Base-by-base conservation (phyloP, 2,113 vertebrate genomes). In the Fulica atra region DNA sequence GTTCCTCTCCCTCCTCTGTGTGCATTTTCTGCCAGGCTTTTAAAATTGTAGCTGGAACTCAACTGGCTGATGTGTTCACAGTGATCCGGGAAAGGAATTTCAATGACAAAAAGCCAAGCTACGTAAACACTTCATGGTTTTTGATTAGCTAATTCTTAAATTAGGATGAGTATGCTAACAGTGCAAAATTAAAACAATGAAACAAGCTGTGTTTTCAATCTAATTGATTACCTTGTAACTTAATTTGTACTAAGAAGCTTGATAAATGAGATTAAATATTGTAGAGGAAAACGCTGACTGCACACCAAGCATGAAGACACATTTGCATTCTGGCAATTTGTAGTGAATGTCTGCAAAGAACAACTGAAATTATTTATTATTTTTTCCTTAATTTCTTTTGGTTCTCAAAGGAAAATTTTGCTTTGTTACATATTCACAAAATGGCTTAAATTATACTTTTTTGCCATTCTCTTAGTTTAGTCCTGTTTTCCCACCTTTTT, bases 161-260 rank as follows among this genome's bases (percentile, higher is more conserved):
- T 96, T 88, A 84, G 54, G 46, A 72, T 72, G 74, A 71, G 92
- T 95, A 90, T 95, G 91, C 93, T 96, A 94, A 91, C 56, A 66
- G 74, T 85, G 81, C 79, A 91, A 90, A 96, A 95, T 89, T 87
- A 59, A 95, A 95, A 95, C 96, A 96, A 95, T 95, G 95, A 88
- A 93, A 91, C 95, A 94, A 96, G 94, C 86, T 93, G 92, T 83
- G 56, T 63, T 95, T 96, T 86, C 79, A 88, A 64, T 94, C 88
- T 93, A 89, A 89, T 95, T 94, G 90, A 97, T 97, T 96, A 96
- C 93, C 72, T 96, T 91, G 72, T 97, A 97, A 92, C 94, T 93
- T 92, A 94, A 96, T 97, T 97, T 95, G 88, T 96, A 77, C 95
- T 97, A 93, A 95, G 95, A 88, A 94, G 93, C 95, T 92, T 95